Conservation (phyloP, 2,888 invertebrate species). For the Epirrhoe tristata region DNA sequence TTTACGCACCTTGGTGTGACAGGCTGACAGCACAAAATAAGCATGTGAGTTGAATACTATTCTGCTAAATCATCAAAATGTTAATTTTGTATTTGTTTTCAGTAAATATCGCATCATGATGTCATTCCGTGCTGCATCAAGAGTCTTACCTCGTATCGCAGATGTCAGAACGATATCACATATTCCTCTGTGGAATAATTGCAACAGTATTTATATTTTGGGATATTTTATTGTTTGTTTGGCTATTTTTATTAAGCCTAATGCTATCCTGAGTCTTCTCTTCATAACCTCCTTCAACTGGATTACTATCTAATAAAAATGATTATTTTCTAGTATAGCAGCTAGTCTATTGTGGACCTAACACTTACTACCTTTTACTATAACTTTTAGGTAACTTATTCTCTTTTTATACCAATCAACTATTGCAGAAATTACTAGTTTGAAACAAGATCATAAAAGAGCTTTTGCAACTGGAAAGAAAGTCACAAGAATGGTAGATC, state of each 20-base stretch:
- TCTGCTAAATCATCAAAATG: neutral
- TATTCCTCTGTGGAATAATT: slow-evolving; percentile 21
- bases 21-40: neutral
- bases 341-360: too few species aligned
- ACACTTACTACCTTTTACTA: neutral
- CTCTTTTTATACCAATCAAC: neutral
- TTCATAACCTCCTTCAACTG: neutral
- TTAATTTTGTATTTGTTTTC: neutral
- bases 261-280: neutral
- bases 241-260: neutral
- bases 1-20: neutral
- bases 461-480: slow-evolving; percentile 39
- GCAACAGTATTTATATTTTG: slow-evolving; percentile 30
- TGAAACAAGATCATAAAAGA: slow-evolving; percentile 30
- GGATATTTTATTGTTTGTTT: neutral
- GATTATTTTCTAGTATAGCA: too few species aligned
- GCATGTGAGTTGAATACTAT: neutral
- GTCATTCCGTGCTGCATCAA: slow-evolving; percentile 26
- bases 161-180: slow-evolving; percentile 16
- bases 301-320: too few species aligned
- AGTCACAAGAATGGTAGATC: slow-evolving; percentile 66
- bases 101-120: slow-evolving; percentile 13
- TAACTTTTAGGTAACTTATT: neutral
- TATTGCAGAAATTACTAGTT: slow-evolving; percentile 32
- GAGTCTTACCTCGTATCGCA: slow-evolving; percentile 20